Base-by-base conservation (phyloP, 2,888 invertebrate genomes). In the Diarsia mendica region DNA sequence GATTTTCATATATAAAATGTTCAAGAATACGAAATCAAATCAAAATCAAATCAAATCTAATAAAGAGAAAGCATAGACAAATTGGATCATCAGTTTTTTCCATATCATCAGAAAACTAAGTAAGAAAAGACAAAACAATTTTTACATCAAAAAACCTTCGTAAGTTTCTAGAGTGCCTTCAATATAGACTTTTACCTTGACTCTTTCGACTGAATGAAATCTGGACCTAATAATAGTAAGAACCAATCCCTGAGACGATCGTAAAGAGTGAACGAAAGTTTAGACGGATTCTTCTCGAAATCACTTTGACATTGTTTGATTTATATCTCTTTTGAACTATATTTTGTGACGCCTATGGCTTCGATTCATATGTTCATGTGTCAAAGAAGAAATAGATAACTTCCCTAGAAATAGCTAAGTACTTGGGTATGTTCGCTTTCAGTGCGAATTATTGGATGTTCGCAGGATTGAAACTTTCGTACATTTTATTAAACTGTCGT, bases 241-340 rank as follows among this genome's bases (percentile, higher is more conserved):
- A 74, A 80, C 77, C 77, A 84, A 86, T 83, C 78, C 76, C 70
- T 67, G 67, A 72, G 71, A 70, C 77, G 78, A 85, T 77, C 82
- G 80, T 82, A 85, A 87, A 87, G 76, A 86, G 68, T 84, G 84
- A 85, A 89, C 81, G 84, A 85, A 87, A 89, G 79, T 88, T 90
- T 82, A 80, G 77, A 84, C 83, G 81, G 83, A 87, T 86, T 89
- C 81, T 77, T 83, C 83, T 84, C 75, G 74, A 84, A 87, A 89
- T 87, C 83, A 88, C 87, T 90, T 89, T 78, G 85, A 87, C 85
- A 84, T 88, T 84, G 74, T 87, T 89, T 85, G 86, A 85, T 88
- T 87, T 87, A 89, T 85, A 76, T 83, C 58, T 72, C 67, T 72
- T 70, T 67, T 39, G 68, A 72, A 71, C 61, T 49, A 63, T 46